Evolutionary conservation across 1,140 invertebrate genomes (phyloP).

Genomic region (Brachionus calyciflorus): DNA sequence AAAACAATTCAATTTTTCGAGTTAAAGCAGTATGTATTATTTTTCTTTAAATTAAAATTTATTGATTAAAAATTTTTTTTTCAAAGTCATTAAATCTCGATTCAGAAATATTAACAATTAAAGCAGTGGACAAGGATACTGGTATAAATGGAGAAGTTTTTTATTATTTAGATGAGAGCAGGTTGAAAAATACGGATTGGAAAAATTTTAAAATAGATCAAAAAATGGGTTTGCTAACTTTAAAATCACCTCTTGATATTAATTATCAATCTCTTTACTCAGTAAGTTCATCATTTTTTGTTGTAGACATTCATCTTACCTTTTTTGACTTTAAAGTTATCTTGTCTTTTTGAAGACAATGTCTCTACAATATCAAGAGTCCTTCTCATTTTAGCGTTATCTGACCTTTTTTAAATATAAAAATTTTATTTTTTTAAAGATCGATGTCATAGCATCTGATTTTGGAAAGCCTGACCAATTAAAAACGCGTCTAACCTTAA

Average conservation of each 20-base stretch:
- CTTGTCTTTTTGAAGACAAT: no score
- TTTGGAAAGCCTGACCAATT: background rate
- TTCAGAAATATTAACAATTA: background rate
- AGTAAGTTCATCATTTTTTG: background rate
- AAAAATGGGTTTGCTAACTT: background rate
- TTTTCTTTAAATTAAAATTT: background rate
- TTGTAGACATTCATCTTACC: background rate
- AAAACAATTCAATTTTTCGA: conserved; percentile 6
- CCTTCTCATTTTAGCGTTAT: no score
- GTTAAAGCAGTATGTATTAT: conserved; percentile 31
- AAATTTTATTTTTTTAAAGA: background rate
- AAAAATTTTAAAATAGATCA: background rate
- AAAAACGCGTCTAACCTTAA: background rate
- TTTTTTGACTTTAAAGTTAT: no score
- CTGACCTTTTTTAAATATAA: no score
- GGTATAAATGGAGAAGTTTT: conserved; percentile 28
- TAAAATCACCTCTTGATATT: background rate
- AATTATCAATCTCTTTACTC: conserved; percentile 21
- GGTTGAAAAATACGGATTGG: conserved; percentile 2
- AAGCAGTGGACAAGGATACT: conserved; percentile 19
- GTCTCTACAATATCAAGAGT: no score
- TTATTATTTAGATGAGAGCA: conserved; percentile 22
- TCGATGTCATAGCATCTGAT: conserved; percentile 38
- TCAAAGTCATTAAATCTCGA: background rate
- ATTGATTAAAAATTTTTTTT: background rate